phyloP scores from a whole-genome alignment of 2,888 invertebrate species.

The Diplazon laetatorius region DNA sequence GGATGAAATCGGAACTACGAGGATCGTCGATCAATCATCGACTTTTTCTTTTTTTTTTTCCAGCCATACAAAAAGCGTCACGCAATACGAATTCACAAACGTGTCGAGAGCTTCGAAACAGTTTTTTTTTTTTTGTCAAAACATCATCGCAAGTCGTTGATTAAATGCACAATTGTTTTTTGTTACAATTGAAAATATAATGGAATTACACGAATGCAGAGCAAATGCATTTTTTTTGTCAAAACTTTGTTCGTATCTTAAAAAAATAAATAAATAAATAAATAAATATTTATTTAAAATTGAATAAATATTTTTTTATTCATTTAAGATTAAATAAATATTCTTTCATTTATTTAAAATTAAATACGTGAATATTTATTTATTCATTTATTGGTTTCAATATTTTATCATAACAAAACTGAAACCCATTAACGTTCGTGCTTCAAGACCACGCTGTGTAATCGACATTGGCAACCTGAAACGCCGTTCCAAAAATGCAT shows the following conservation, averaged over 20 bases:
- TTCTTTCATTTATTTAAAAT: too few species aligned
- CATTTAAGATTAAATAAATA: too few species aligned
- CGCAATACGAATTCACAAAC: conserved; percentile 7
- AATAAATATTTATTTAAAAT: conserved; percentile 1
- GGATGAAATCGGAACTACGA: conserved; percentile 25
- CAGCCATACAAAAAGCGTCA: conserved; percentile 21
- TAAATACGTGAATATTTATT: too few species aligned
- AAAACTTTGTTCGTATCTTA: background rate
- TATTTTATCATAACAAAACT: background rate
- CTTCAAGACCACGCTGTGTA: background rate
- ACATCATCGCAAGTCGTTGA: too few species aligned
- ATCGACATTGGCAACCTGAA: background rate
- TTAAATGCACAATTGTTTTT: too few species aligned
- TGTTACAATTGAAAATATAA: too few species aligned
- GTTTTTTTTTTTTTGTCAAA: too few species aligned
- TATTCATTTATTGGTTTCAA: too few species aligned
- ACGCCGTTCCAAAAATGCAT: conserved; percentile 18
- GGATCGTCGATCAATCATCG: background rate
- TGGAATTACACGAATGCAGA: too few species aligned
- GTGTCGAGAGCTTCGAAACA: too few species aligned
- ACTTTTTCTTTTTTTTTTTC: background rate
- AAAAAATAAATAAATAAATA: background rate
- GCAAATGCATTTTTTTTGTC: background rate
- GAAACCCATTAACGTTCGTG: conserved; percentile 3
- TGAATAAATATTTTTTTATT: too few species aligned